Evolutionary conservation across 2,797 vertebrate species (phyloP).

Genomic region (Epinephelus coioides): DNA sequence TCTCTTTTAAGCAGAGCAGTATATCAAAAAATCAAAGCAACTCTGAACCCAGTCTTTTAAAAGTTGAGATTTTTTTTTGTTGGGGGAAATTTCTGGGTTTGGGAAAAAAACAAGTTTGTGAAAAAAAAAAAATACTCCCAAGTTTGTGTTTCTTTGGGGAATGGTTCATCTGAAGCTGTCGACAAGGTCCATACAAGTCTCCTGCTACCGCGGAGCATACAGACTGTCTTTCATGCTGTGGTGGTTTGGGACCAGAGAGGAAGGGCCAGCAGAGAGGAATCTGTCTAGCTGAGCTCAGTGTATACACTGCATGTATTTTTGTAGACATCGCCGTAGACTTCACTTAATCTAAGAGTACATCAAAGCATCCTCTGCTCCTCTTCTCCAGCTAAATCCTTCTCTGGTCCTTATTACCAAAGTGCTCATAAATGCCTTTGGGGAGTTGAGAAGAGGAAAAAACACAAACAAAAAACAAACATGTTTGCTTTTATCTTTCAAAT

Average conservation of each 20-base stretch:
- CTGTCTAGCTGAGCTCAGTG: constrained; percentile 72
- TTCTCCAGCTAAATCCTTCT: constrained; percentile 81
- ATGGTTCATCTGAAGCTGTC: constrained; percentile 82
- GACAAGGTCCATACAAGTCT: constrained; percentile 83
- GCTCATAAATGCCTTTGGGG: constrained; percentile 85
- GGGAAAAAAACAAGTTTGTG: neutral
- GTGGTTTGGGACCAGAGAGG: constrained; percentile 80
- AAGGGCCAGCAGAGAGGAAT: constrained; percentile 78
- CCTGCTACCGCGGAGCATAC: constrained; percentile 73
- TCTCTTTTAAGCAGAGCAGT: constrained; percentile 76
- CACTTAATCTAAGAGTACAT: constrained; percentile 88
- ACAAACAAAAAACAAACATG: constrained; percentile 88
- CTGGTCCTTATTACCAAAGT: constrained; percentile 88
- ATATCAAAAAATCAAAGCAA: constrained; percentile 75
- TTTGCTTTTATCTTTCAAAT: constrained; percentile 89
- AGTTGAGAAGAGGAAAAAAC: constrained; percentile 71
- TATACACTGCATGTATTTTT: constrained; percentile 81
- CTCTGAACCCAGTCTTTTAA: constrained; percentile 71
- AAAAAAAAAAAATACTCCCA: constrained; percentile 62
- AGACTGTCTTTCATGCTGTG: constrained; percentile 82
- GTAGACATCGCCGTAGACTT: constrained; percentile 85
- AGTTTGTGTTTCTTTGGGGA: constrained; percentile 82
- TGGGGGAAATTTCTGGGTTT: constrained; percentile 63
- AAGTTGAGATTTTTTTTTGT: constrained; percentile 72
- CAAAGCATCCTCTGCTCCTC: constrained; percentile 84